Evolutionary conservation across 2,888 invertebrate species (phyloP).

Genomic region (Heteropelma amictum): DNA sequence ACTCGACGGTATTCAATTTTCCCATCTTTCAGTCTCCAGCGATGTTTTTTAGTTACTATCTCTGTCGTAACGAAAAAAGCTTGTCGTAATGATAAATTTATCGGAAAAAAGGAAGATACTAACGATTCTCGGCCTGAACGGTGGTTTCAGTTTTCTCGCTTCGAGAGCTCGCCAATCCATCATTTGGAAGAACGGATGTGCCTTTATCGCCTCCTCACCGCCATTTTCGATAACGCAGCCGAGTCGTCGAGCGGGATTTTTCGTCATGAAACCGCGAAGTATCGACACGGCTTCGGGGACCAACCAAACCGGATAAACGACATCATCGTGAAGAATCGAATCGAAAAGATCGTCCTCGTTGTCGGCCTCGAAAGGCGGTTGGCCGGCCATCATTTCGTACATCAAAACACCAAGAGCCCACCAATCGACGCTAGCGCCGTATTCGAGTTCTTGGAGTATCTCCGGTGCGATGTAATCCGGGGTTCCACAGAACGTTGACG

Average conservation of each 20-base stretch:
- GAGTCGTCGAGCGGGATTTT: constrained; percentile 94
- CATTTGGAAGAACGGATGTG: constrained; percentile 95
- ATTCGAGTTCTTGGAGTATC: constrained; percentile 95
- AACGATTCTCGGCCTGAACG: constrained; percentile 98
- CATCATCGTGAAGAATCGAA: constrained; percentile 98
- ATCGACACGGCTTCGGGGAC: constrained; percentile 94
- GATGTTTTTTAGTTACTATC: neutral
- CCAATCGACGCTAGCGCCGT: constrained; percentile 94
- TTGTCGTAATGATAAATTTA: too few relatives aligned
- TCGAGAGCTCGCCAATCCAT: constrained; percentile 98
- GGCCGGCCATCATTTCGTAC: constrained; percentile 99
- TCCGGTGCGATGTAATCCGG: constrained; percentile 99
- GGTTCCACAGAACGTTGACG: constrained; percentile 99
- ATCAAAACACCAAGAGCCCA: constrained; percentile 99
- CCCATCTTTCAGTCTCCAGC: neutral
- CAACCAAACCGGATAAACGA: constrained; percentile 98
- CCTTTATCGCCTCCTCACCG: constrained; percentile 91
- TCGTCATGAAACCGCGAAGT: constrained; percentile 98
- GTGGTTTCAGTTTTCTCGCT: constrained; percentile 93
- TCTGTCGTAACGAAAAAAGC: neutral
- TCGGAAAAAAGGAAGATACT: constrained; percentile 54
- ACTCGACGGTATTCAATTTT: too few relatives aligned
- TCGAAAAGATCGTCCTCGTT: constrained; percentile 99
- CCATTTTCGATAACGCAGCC: constrained; percentile 90
- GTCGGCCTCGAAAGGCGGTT: constrained; percentile 99